Evolutionary conservation across 2,888 invertebrate species (phyloP), one percentile per base, ranked within the genome.

Genomic region (Stenodera caucasica): DNA sequence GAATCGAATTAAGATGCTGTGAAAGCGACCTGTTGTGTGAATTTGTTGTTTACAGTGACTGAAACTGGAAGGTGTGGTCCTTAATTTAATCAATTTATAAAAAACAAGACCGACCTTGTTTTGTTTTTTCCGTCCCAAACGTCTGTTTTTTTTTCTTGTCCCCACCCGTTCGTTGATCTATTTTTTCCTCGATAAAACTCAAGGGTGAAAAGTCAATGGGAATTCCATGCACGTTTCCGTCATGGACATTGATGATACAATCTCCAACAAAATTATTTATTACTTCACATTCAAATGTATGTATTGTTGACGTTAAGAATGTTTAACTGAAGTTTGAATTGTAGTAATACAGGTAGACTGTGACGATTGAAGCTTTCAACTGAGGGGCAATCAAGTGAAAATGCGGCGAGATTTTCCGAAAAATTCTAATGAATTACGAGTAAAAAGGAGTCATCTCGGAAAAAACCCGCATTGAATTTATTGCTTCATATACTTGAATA

Each of bases 201-300:
- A 45, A 45, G 45, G 45, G 45, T 45, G 45, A 18, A 45, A 21
- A 45, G 45, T 59, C 55, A 65, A 40, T 50, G 56, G 60, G 52
- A 65, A 67, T 67, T 67, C 53, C 65, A 61, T 49, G 65, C 69
- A 69, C 69, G 69, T 69, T 65, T 65, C 61, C 65, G 59, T 66
- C 69, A 66, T 67, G 64, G 65, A 58, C 64, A 54, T 61, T 61
- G 67, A 67, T 67, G 37, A 45, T 45, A 45, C 21, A 21, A 45
- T 45, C 45, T 45, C 45, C 12, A 45, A 45, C 45, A 18, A 45
- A 45, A 45, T 40, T 45, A 45, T 45, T 45, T 45, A 45, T 45
- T 21, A 21, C 45, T 21, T 6, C 18, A 21, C 21, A 45, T 45
- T 21, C 11, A 45, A 45, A 45, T 11, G 45, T 21, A 21, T 21